Base-by-base conservation (phyloP, 2,113 vertebrate genomes). In the Rhinichthys klamathensis region DNA sequence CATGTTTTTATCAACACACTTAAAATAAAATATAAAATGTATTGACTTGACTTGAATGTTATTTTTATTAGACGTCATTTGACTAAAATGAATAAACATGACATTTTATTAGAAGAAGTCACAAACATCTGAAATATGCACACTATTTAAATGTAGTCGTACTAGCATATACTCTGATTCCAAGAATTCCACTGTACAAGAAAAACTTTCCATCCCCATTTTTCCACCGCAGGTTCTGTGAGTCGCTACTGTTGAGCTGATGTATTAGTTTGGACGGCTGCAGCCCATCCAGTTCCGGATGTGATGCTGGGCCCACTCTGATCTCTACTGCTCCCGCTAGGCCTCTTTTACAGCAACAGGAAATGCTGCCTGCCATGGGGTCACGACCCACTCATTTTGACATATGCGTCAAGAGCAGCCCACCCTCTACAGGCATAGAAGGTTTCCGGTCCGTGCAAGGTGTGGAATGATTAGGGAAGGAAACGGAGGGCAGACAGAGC, bases 341-440 rank as follows among this genome's bases (percentile, higher is more conserved):
- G 91, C 88, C 67, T 51, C 87, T 90, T 92, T 91, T 88, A 87
- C 91, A 92, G 92, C 92, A 93, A 93, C 93, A 94, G 94, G 94
- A 95, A 95, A 92, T 92, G 86, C 88, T 92, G 93, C 88, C 85
- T n/a, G 30, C 88, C 87, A 46, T 18, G 12, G 72, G 92, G 93
- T 94, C 94, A 6, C 2, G 90, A 94, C 91, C 92, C 88, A 90
- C 89, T 88, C 90, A 90, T 90, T 92, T 92, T 87, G 90, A 76
- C 90, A 91, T 93, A 88, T 91, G 86, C 90, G 91, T 89, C 80
- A 96, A 95, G 94, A 90, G 46, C 89, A 89, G 82, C 84, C 70
- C 79, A 87, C 83, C 80, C 86, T 56, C 54, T 25, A 74, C 77
- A 70, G 23, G 11, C 78, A 44, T n/a, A 44, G 56, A 80, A 76